Evolutionary conservation across 2,888 invertebrate species (phyloP).

Genomic region (Bombyx huttoni): DNA sequence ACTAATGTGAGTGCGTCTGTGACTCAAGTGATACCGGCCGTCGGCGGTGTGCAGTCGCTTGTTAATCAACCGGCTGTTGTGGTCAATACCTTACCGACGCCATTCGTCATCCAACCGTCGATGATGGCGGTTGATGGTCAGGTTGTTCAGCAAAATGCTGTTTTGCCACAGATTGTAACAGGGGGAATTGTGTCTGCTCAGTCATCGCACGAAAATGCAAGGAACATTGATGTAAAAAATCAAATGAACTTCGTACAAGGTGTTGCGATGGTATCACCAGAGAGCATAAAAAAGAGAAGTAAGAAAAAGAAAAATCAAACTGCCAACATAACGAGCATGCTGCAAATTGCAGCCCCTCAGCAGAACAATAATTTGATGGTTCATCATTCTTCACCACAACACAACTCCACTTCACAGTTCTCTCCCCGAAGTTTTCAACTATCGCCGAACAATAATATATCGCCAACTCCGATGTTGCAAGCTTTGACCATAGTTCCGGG

Average conservation of each 20-base stretch:
- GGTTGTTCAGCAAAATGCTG: slow-evolving; percentile 77
- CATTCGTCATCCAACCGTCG: slow-evolving; percentile 84
- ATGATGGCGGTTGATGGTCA: slow-evolving; percentile 84
- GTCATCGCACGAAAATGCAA: slow-evolving; percentile 52
- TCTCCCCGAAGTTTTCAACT: slow-evolving; percentile 84
- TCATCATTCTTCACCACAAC: slow-evolving; percentile 60
- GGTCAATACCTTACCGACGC: slow-evolving; percentile 83
- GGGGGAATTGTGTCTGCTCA: slow-evolving; percentile 75
- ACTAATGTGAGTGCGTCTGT: slow-evolving; percentile 77
- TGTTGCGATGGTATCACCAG: slow-evolving; percentile 76
- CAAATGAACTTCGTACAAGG: slow-evolving; percentile 50
- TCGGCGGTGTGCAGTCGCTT: slow-evolving; percentile 75
- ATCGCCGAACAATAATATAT: slow-evolving; percentile 77
- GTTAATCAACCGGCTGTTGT: slow-evolving; percentile 84
- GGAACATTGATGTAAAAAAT: slow-evolving; percentile 71
- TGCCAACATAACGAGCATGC: slow-evolving; percentile 78
- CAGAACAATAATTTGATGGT: slow-evolving; percentile 77
- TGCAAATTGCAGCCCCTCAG: slow-evolving; percentile 78
- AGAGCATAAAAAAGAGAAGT: slow-evolving; percentile 75
- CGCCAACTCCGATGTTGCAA: slow-evolving; percentile 79
- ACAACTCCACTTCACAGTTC: slow-evolving; percentile 68
- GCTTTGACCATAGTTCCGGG: slow-evolving; percentile 84
- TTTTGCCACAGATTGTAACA: slow-evolving; percentile 78
- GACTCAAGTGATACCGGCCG: slow-evolving; percentile 76
- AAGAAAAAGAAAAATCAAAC: slow-evolving; percentile 83